Conservation (phyloP, 2,888 invertebrate genomes). For the Pachydiplax longipennis region DNA sequence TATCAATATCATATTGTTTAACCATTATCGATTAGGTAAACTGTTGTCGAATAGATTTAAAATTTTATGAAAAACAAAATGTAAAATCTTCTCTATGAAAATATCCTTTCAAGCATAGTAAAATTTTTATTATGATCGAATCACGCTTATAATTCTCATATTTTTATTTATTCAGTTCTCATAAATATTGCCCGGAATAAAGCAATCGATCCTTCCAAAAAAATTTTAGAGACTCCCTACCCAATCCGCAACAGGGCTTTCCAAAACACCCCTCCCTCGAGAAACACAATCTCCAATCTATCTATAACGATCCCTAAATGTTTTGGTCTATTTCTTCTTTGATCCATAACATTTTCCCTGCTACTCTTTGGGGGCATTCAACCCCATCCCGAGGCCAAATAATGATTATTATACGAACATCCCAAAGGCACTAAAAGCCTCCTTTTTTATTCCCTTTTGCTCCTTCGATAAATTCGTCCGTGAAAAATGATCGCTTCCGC, state of each 20-base stretch:
- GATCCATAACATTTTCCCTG: neutral
- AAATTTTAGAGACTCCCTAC: neutral
- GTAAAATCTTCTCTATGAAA: too few relatives aligned
- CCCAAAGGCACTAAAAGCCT: neutral
- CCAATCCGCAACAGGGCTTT: neutral
- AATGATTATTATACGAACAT: neutral
- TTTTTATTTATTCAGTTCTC: too few relatives aligned
- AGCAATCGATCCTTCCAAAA: too few relatives aligned
- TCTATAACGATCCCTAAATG: neutral
- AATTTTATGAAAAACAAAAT: too few relatives aligned
- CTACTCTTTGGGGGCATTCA: neutral
- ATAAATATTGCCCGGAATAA: too few relatives aligned
- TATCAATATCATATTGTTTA: too few relatives aligned
- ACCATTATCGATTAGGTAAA: too few relatives aligned
- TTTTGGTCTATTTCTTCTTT: neutral
- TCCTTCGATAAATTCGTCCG: neutral
- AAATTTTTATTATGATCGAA: too few relatives aligned
- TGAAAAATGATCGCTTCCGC: neutral
- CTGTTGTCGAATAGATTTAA: too few relatives aligned
- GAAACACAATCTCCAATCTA: neutral
- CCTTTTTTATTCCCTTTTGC: neutral
- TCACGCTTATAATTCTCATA: too few relatives aligned
- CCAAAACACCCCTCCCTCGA: neutral
- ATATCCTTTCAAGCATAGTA: too few relatives aligned
- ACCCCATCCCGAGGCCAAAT: neutral